Evolutionary conservation across 1,140 invertebrate genomes (phyloP).

Genomic region (Andricus grossulariae): DNA sequence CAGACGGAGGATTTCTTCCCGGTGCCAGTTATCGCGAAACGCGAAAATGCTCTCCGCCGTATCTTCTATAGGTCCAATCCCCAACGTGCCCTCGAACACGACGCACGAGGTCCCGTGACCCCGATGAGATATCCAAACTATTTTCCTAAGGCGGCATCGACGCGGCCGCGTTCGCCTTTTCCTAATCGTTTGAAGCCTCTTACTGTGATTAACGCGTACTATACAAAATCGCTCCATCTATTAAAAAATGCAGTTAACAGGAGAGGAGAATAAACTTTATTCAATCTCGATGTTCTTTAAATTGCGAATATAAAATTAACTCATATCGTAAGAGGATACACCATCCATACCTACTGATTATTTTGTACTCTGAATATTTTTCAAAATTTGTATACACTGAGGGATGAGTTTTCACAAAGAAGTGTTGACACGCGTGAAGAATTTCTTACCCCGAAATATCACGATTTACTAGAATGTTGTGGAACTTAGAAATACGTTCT

Average conservation of each 20-base stretch:
- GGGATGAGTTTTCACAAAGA: too few species aligned
- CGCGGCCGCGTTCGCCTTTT: not conserved
- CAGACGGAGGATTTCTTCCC: slow-evolving; percentile 38
- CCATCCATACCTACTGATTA: not conserved
- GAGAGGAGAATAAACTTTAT: not conserved
- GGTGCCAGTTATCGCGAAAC: slow-evolving; percentile 29
- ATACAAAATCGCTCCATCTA: not conserved
- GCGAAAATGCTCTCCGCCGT: slow-evolving; percentile 24
- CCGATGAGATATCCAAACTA: slow-evolving; percentile 28
- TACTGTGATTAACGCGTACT: not conserved
- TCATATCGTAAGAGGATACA: not conserved
- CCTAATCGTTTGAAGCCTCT: slow-evolving; percentile 1
- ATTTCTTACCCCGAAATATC: too few species aligned
- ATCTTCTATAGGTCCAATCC: slow-evolving; percentile 45
- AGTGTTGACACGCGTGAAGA: too few species aligned
- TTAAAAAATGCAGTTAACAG: not conserved
- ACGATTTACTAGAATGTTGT: too few species aligned
- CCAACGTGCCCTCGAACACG: slow-evolving; percentile 31
- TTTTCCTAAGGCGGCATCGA: slow-evolving; percentile 25
- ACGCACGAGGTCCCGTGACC: slow-evolving; percentile 28
- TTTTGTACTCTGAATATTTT: too few species aligned
- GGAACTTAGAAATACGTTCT: too few species aligned
- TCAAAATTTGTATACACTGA: too few species aligned
- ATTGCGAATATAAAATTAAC: not conserved
- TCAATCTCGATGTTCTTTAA: not conserved